Conservation (phyloP, 2,113 vertebrate genomes). For the Myrmecophaga tridactyla region DNA sequence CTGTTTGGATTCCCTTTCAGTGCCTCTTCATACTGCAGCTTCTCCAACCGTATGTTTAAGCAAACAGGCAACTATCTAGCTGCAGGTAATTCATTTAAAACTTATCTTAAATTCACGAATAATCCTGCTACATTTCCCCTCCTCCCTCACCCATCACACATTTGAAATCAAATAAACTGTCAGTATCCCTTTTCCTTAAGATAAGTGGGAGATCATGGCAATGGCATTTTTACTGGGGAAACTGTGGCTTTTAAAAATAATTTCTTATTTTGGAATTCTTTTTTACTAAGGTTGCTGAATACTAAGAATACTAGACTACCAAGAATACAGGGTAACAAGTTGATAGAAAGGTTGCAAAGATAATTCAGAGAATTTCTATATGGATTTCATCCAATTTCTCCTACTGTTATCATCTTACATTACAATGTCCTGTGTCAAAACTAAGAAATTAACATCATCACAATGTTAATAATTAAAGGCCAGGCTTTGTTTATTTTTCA, state of each 20-base stretch:
- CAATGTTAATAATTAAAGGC: background rate
- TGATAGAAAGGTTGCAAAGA: background rate
- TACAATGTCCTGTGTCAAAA: background rate
- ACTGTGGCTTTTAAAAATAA: background rate
- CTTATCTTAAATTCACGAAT: background rate
- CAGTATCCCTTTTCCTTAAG: background rate
- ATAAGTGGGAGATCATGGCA: background rate
- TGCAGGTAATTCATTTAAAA: background rate
- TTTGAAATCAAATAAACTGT: background rate
- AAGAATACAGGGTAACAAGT: background rate
- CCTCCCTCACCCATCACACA: too few species aligned
- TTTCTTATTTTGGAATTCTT: background rate
- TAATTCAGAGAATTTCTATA: background rate
- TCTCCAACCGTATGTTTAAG: background rate
- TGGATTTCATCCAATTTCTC: background rate
- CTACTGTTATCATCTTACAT: background rate
- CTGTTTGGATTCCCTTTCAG: background rate
- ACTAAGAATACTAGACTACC: too few species aligned
- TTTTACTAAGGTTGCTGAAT: too few species aligned
- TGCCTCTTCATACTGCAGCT: background rate
- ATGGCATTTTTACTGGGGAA: background rate
- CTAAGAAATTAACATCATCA: background rate
- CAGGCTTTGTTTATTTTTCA: background rate
- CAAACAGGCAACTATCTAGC: background rate
- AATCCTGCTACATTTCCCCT: fast-evolving